Conservation (phyloP, 1,140 invertebrate species). For the Cydia amplana region DNA sequence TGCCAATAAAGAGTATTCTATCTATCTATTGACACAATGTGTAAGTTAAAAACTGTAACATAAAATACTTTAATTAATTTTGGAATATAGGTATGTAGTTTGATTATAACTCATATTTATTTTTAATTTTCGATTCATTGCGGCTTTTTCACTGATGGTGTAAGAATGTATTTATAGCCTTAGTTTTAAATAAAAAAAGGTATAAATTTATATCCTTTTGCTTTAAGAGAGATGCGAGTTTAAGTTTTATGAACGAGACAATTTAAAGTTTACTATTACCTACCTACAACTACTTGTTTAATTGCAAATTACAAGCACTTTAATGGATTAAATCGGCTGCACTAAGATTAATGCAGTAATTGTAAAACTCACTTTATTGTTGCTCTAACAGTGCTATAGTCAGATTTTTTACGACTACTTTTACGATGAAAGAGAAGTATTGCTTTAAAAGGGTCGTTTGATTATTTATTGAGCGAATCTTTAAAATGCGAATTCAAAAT, state of each 20-base stretch:
- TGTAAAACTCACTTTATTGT: slow-evolving; percentile 22
- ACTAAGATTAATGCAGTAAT: background rate
- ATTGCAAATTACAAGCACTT: slow-evolving; percentile 2
- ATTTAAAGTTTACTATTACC: background rate
- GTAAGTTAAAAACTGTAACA: too few relatives aligned
- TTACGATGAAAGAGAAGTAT: slow-evolving; percentile 8
- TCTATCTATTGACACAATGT: too few relatives aligned
- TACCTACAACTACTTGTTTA: background rate
- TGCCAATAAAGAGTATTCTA: too few relatives aligned
- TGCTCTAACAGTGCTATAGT: slow-evolving; percentile 1
- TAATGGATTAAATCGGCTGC: background rate
- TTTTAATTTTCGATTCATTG: too few relatives aligned
- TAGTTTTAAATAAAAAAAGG: too few relatives aligned
- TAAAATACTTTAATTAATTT: too few relatives aligned
- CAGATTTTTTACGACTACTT: background rate
- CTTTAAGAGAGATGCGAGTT: background rate
- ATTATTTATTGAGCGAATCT: slow-evolving; percentile 15
- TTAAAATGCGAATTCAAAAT: slow-evolving; percentile 22
- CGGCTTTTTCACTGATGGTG: too few relatives aligned
- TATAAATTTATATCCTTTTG: too few relatives aligned
- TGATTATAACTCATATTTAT: too few relatives aligned
- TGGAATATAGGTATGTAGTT: too few relatives aligned
- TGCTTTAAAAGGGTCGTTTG: background rate
- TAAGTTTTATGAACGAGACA: background rate
- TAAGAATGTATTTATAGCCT: too few relatives aligned